phyloP scores from a whole-genome alignment of 2,797 vertebrate genomes.

The Pterois miles region DNA sequence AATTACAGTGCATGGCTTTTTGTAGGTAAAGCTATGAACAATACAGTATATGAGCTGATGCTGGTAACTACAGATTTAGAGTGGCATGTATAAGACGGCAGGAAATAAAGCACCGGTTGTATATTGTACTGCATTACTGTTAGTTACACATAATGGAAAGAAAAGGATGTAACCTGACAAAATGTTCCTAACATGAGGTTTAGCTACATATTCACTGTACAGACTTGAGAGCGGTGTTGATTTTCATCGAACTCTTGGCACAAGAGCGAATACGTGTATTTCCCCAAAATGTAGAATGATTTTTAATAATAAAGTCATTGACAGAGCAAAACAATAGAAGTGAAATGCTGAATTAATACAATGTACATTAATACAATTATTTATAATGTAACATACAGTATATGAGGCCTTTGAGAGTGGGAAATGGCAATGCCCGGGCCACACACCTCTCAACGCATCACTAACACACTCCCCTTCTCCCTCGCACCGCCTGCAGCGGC shows the following conservation, averaged over 20 bases:
- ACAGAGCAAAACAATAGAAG: neutral
- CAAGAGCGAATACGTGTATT: no score
- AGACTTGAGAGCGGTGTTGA: neutral
- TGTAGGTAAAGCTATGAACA: no score
- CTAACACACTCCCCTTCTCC: neutral
- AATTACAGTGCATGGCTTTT: no score
- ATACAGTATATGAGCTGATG: neutral
- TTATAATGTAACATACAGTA: no score
- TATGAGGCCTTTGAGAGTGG: neutral
- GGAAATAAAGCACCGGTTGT: neutral
- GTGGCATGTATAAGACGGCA: neutral
- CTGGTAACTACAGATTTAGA: neutral
- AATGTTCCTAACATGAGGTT: neutral
- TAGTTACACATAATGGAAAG: neutral
- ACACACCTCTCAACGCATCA: conserved; percentile 31
- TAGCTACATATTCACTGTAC: neutral
- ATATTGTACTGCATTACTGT: neutral
- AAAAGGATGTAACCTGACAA: neutral
- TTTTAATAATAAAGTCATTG: neutral
- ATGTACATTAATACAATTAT: no score
- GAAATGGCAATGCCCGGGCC: neutral
- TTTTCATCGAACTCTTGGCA: no score
- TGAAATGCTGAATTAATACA: no score
- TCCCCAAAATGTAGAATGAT: neutral
- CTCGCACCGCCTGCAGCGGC: neutral